Conservation (phyloP, 2,113 vertebrate genomes). For the Cephalopterus ornatus region DNA sequence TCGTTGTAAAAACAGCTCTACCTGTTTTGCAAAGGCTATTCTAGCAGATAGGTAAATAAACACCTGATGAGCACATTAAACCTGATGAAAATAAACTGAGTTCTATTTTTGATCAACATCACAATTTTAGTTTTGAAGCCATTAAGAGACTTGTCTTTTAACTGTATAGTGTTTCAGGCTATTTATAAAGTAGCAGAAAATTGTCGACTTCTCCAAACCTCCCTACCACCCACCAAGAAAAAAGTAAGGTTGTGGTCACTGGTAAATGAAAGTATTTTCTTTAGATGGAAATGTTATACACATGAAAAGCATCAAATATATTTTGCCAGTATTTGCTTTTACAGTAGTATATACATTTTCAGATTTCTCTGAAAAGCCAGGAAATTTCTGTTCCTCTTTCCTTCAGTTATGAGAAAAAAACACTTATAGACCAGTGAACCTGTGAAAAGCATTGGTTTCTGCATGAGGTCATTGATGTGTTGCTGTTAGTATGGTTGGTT, state of each 20-base stretch:
- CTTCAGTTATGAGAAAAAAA: conserved; percentile 37
- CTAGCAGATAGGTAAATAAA: conserved; percentile 64
- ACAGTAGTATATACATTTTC: conserved; percentile 52
- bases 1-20: conserved; percentile 64
- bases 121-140: conserved; percentile 26
- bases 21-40: conserved; percentile 55
- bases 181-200: conserved; percentile 61
- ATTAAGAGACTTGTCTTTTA: conserved; percentile 55
- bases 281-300: conserved; percentile 39
- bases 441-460: conserved; percentile 62
- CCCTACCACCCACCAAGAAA: not conserved
- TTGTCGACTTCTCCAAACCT: not conserved
- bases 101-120: conserved; percentile 53
- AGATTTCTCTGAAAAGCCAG: conserved; percentile 39
- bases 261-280: conserved; percentile 54
- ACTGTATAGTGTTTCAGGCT: conserved; percentile 23
- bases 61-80: conserved; percentile 43
- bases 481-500: conserved; percentile 38
- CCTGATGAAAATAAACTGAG: conserved; percentile 51
- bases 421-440: conserved; percentile 57
- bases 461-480: conserved; percentile 51
- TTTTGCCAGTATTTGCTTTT: conserved; percentile 64
- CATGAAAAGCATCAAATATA: conserved; percentile 35
- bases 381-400: conserved; percentile 51
- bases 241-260: conserved; percentile 34